Conservation (phyloP, 2,888 invertebrate species). For the Drosophila quinaria region DNA sequence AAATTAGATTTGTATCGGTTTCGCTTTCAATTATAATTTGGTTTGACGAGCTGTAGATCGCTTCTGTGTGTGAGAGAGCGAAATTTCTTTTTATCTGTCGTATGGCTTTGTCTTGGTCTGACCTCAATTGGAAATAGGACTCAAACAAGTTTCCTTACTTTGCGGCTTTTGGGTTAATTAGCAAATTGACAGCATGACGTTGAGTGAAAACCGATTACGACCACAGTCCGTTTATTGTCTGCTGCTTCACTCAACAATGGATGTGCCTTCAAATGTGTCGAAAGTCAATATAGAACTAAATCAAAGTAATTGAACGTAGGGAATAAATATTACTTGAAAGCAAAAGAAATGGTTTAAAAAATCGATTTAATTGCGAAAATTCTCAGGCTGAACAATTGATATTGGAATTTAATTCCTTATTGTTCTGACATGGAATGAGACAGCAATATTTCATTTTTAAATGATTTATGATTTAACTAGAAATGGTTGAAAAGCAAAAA, state of each 20-base stretch:
- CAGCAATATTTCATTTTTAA: neutral
- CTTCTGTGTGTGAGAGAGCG: conserved; percentile 63
- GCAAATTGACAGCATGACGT: conserved; percentile 65
- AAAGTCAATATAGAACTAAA: conserved; percentile 7
- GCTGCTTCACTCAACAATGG: conserved; percentile 22
- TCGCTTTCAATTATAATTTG: conserved; percentile 70
- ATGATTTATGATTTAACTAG: too few species aligned
- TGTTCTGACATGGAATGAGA: neutral
- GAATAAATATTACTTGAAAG: too few species aligned
- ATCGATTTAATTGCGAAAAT: conserved; percentile 9
- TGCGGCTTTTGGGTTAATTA: conserved; percentile 62
- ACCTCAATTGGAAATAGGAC: conserved; percentile 60
- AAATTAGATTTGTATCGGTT: conserved; percentile 73
- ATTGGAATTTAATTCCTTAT: neutral
- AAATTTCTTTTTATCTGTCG: conserved; percentile 61
- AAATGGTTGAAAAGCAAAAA: too few species aligned
- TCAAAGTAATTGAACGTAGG: conserved; percentile 30
- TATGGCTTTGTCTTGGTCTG: conserved; percentile 39
- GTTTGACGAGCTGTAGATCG: conserved; percentile 67
- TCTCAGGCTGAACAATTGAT: neutral
- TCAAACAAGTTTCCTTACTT: conserved; percentile 54
- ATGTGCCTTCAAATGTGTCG: conserved; percentile 6
- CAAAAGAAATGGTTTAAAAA: conserved; percentile 1
- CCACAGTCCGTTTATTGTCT: conserved; percentile 1
- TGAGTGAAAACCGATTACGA: conserved; percentile 53